Percentiles rank a stretch among this genome's conserved stretches.
Evolutionary conservation across 2,888 invertebrate genomes (phyloP).

Genomic region (Agrilus biguttatus): DNA sequence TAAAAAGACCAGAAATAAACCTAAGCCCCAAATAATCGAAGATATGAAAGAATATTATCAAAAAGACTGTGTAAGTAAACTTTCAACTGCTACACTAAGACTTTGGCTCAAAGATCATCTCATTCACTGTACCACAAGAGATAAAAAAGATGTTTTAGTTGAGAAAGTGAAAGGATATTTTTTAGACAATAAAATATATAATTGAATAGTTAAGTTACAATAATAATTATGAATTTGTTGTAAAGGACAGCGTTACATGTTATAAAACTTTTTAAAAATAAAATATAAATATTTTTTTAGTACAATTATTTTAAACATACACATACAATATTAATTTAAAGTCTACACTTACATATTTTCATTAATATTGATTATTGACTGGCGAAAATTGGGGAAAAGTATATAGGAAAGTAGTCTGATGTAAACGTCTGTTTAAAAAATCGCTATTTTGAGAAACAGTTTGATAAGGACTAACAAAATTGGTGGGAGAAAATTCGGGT

Average conservation of each 20-base stretch:
- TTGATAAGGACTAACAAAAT: constrained; percentile 7
- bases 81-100: constrained; percentile 12
- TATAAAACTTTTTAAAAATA: no score
- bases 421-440: no score
- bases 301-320: no score
- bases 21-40: constrained; percentile 11
- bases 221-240: neutral
- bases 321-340: no score
- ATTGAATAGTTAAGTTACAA: constrained; percentile 6
- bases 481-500: constrained; percentile 13
- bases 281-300: no score
- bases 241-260: neutral
- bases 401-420: no score
- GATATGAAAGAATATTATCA: constrained; percentile 14
- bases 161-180: constrained; percentile 13
- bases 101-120: constrained; percentile 13
- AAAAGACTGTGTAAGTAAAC: constrained; percentile 12
- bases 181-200: constrained; percentile 2
- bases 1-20: constrained; percentile 12
- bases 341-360: no score
- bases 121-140: constrained; percentile 13
- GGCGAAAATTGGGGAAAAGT: no score
- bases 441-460: no score
- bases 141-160: constrained; percentile 13
- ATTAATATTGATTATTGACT: no score